Evolutionary conservation across 2,113 vertebrate species (phyloP), one percentile per base, ranked within the genome.

Genomic region (Columba livia): DNA sequence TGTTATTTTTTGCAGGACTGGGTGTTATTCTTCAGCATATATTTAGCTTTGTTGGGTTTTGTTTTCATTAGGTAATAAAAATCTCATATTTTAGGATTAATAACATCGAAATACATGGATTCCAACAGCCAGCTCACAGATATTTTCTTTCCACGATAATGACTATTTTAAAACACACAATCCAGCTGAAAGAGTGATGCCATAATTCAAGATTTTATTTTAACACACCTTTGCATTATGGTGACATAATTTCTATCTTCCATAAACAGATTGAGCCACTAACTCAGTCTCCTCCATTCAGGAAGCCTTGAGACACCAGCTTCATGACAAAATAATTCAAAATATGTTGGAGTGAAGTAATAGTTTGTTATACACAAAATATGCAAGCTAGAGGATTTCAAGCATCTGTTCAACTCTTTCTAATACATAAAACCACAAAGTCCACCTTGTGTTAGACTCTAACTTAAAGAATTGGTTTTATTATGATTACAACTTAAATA

Each of bases 261-360:
- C 48, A 40, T 64, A 79, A 96, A 82, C 40, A 93, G 77, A 58
- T 72, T 81, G 42, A 79, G 25, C 47, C 42, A 31, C 40, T 69
- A 57, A 65, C 13, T 90, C 53, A 34, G 47, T 54, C 34, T 75
- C 51, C 20, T 54, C 5, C 32, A 62, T 79, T 75, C 50, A 72
- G 54, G 56, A 72, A 79, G 36, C 17, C 61, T 50, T 80, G 36
- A 84, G 44, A 80, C 17, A 53, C 34, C 48, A 58, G 81, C 89
- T 70, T 84, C 48, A 58, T 65, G 78, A 69, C 54, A 85, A 89
- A 94, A 81, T 92, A 79, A 88, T 40, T 95, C n/a, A 79, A 83
- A 72, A 81, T n/a, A 61, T 20, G 66, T n/a, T 80, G 54, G 54
- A 77, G 31, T 21, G 42, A 91, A 88, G 29, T 28, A 81, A 53